Percentiles rank a stretch among this genome's conserved stretches.
Conservation (phyloP, 2,888 invertebrate species). For the Lepidochitona cinerea region DNA sequence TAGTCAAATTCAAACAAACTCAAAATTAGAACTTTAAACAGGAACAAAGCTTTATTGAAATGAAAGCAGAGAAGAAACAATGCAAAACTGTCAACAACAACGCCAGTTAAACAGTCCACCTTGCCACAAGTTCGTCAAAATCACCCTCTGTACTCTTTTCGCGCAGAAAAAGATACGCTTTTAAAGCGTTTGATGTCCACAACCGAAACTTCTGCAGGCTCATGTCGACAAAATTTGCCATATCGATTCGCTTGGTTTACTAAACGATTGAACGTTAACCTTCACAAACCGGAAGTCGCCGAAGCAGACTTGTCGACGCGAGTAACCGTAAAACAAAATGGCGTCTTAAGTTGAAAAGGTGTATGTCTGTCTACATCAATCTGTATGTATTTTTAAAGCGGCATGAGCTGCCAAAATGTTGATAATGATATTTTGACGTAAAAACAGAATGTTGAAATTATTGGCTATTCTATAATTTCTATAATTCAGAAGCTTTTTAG, state of each 20-base stretch:
- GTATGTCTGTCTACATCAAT: not conserved
- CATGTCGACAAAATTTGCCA: conserved; percentile 1
- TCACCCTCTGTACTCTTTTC: not conserved
- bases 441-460: too few relatives aligned
- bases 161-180: not conserved
- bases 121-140: not conserved
- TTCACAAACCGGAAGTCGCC: not conserved
- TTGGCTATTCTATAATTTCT: too few relatives aligned
- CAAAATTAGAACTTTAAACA: too few relatives aligned
- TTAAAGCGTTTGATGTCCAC: not conserved
- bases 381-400: too few relatives aligned
- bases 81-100: not conserved
- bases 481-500: too few relatives aligned
- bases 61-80: not conserved
- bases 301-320: not conserved
- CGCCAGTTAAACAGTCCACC: not conserved
- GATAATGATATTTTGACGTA: too few relatives aligned
- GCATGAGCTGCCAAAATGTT: too few relatives aligned
- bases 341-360: not conserved
- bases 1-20: not conserved
- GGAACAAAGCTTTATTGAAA: not conserved
- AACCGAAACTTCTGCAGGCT: not conserved
- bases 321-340: not conserved
- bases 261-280: not conserved
- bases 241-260: not conserved